Evolutionary conservation across 2,888 invertebrate genomes (phyloP).

Genomic region (Caenorhabditis drosophilae): DNA sequence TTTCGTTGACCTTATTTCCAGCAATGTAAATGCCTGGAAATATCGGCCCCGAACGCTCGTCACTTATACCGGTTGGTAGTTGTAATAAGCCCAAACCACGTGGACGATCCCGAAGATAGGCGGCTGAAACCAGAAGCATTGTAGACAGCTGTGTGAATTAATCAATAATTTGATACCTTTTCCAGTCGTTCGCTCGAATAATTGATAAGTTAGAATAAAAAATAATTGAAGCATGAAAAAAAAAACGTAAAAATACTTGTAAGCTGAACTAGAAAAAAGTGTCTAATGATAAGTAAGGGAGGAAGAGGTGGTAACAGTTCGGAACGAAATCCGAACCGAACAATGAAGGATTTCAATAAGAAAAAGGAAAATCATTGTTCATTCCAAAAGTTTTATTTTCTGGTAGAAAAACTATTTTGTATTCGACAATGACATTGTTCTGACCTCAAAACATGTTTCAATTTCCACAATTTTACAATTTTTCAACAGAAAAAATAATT

Average conservation of each 20-base stretch:
- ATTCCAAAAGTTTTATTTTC: too few relatives aligned
- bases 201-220: too few relatives aligned
- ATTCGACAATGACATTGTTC: too few relatives aligned
- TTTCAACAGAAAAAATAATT: background rate
- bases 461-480: background rate
- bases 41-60: conserved; percentile 57
- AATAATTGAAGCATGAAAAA: too few relatives aligned
- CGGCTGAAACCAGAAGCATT: conserved; percentile 31
- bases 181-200: too few relatives aligned
- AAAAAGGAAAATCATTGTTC: too few relatives aligned
- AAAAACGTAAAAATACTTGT: background rate
- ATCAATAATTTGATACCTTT: background rate
- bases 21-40: conserved; percentile 60
- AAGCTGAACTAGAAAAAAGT: background rate
- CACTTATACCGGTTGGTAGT: conserved; percentile 59
- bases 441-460: too few relatives aligned
- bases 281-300: background rate
- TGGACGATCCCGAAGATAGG: conserved; percentile 56
- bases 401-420: too few relatives aligned
- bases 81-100: conserved; percentile 57
- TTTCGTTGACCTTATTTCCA: conserved; percentile 56
- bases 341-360: too few relatives aligned
- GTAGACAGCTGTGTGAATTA: background rate
- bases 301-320: too few relatives aligned
- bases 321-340: too few relatives aligned